Conservation (phyloP, 2,888 invertebrate species). For the Petrophora chlorosata region DNA sequence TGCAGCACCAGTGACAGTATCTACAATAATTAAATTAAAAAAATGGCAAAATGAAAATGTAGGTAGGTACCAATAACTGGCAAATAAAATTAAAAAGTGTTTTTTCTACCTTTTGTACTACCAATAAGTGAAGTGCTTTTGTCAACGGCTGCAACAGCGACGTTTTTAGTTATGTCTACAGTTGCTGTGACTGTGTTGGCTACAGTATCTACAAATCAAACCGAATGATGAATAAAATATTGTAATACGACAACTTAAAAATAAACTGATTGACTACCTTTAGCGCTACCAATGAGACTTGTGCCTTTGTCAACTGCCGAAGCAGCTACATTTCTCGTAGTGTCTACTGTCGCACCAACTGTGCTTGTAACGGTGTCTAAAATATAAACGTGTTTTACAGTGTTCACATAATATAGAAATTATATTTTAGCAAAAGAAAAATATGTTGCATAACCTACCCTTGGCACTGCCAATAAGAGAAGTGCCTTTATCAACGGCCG, state of each 20-base stretch:
- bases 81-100: neutral
- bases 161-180: slow-evolving; percentile 43
- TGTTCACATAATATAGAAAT: too few species aligned
- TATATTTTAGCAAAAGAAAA: neutral
- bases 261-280: neutral
- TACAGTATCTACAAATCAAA: slow-evolving; percentile 32
- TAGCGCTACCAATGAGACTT: slow-evolving; percentile 37
- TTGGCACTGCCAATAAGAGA: neutral
- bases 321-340: slow-evolving; percentile 53
- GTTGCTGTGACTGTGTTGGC: slow-evolving; percentile 32
- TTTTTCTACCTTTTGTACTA: slow-evolving; percentile 32
- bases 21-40: neutral
- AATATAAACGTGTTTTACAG: too few species aligned
- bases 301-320: slow-evolving; percentile 53
- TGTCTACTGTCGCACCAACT: slow-evolving; percentile 52
- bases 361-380: slow-evolving; percentile 55
- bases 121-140: slow-evolving; percentile 37
- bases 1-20: neutral
- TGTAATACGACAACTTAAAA: too few species aligned
- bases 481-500: neutral
- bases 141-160: slow-evolving; percentile 42
- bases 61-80: neutral
- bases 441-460: too few species aligned
- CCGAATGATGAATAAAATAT: neutral
- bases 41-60: neutral